These are phyloP conservation scores for Chaetophractus vellerosus DNA, from an alignment of 2,797 vertebrate species.

Conservation along the genomic window DNA sequence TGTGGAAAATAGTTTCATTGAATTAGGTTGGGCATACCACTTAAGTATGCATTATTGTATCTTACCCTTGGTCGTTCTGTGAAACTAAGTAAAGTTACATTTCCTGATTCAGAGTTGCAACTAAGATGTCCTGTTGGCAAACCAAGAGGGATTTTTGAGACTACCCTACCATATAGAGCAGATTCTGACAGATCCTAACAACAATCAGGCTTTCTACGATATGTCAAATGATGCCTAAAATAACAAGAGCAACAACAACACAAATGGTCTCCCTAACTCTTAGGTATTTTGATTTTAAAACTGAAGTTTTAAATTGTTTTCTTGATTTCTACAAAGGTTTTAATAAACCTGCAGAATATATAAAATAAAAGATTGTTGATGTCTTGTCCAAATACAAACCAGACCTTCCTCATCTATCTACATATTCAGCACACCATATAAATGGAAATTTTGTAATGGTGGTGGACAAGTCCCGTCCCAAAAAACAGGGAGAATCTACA, in stretches of 20 bases:
- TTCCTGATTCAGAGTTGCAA: not conserved
- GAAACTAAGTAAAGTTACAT: not conserved
- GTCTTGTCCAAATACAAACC: not conserved
- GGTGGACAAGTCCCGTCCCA: too few relatives aligned
- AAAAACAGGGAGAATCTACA: too few relatives aligned
- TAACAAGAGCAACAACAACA: not conserved
- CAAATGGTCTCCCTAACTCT: not conserved
- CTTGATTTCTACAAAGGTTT: not conserved
- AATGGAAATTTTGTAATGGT: not conserved
- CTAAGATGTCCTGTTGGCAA: not conserved
- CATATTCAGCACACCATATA: not conserved
- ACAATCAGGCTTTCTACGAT: not conserved
- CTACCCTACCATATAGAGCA: not conserved
- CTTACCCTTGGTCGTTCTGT: not conserved
- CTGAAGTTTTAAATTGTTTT: not conserved
- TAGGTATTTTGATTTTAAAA: not conserved
- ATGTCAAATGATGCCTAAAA: not conserved
- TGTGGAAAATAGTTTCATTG: not conserved
- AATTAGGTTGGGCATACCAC: not conserved
- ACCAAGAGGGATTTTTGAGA: not conserved
- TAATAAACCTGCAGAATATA: not conserved
- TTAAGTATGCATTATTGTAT: not conserved
- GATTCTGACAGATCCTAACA: not conserved
- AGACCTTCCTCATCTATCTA: not conserved
- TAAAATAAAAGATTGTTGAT: conserved; percentile 26